Conservation (phyloP, 2,797 vertebrate genomes). For the Pseudomugil gertrudae region DNA sequence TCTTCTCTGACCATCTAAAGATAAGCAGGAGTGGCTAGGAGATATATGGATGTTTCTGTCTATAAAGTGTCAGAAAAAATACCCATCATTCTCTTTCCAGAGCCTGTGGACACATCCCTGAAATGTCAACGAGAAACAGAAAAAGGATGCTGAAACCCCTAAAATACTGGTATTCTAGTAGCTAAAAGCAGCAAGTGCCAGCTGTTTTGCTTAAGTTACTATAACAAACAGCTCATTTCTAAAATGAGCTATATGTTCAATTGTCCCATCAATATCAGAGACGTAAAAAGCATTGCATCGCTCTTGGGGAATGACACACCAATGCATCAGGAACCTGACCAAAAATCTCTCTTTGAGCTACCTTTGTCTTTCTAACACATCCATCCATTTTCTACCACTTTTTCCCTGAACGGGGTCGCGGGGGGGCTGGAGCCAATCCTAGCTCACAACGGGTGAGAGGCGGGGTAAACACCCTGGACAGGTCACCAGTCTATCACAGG, state of each 20-base stretch:
- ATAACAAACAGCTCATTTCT: not conserved
- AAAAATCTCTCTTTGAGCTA: too few relatives aligned
- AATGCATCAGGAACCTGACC: too few relatives aligned
- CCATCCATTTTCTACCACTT: too few relatives aligned
- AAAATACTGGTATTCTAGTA: not conserved
- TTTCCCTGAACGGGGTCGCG: too few relatives aligned
- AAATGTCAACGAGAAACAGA: slow-evolving; percentile 11
- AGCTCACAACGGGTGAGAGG: too few relatives aligned
- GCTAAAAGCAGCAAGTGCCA: not conserved
- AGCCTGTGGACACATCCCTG: not conserved
- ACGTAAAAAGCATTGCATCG: not conserved
- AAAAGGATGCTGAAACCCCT: not conserved
- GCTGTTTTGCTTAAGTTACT: not conserved
- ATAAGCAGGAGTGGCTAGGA: not conserved
- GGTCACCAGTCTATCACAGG: too few relatives aligned
- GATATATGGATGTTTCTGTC: slow-evolving; percentile 2
- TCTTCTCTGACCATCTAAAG: not conserved
- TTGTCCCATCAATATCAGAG: not conserved
- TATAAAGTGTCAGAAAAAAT: slow-evolving; percentile 10
- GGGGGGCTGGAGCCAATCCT: too few relatives aligned
- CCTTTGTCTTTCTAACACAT: too few relatives aligned
- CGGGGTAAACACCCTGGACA: too few relatives aligned
- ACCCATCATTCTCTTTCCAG: not conserved
- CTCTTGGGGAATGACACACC: not conserved
- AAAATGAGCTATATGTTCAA: too few relatives aligned